phyloP scores from a whole-genome alignment of 2,797 vertebrate genomes.

The Pyrocephalus nanus region DNA sequence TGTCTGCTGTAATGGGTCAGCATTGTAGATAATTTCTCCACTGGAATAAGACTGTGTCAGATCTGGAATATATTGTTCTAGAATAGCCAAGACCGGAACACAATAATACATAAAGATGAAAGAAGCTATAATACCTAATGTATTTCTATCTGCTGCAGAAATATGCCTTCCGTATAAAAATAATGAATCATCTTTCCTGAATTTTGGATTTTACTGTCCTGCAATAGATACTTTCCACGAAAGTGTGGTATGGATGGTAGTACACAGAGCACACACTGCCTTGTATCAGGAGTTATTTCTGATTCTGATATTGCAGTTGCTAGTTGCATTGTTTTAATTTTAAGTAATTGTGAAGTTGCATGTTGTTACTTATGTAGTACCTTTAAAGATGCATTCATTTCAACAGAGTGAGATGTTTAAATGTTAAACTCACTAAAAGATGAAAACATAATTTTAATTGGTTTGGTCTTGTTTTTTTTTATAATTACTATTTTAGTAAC shows the following conservation, averaged over 20 bases:
- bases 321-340: neutral
- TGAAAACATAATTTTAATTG: neutral
- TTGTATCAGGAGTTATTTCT: neutral
- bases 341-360: neutral
- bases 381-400: neutral
- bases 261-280: accelerated
- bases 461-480: neutral
- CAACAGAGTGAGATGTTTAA: neutral
- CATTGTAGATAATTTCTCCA: neutral
- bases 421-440: neutral
- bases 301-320: neutral
- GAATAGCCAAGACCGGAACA: neutral
- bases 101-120: constrained; percentile 6
- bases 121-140: neutral
- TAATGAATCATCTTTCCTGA: neutral
- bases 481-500: neutral
- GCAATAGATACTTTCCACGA: neutral
- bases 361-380: neutral
- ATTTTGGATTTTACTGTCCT: neutral
- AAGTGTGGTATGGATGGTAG: accelerated
- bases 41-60: neutral
- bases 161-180: neutral
- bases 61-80: constrained; percentile 31
- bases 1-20: constrained; percentile 14
- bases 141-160: neutral